These are phyloP conservation scores for Pelecanoides urinatrix DNA, from an alignment of 2,113 vertebrate species.

Conservation along the genomic window DNA sequence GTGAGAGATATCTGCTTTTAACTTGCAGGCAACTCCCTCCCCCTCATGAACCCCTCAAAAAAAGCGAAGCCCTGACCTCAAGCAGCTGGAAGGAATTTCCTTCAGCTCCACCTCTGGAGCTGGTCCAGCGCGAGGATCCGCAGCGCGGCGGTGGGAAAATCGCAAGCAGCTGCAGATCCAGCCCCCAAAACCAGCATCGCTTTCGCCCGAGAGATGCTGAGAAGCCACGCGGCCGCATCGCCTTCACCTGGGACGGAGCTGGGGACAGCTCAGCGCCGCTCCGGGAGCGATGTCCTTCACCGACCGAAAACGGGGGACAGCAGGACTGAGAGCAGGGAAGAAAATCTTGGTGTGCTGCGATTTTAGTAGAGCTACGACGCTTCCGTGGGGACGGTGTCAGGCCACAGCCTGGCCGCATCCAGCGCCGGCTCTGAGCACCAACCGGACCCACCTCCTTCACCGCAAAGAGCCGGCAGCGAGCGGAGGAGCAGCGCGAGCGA, in stretches of 20 bases:
- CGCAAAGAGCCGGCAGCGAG: neutral
- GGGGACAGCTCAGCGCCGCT: neutral
- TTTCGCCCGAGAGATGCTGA: rapidly evolving
- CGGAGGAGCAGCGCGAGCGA: neutral
- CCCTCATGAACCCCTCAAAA: neutral
- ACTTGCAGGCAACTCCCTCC: neutral
- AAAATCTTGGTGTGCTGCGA: neutral
- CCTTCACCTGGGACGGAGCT: neutral
- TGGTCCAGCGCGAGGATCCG: neutral
- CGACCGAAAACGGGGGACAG: neutral
- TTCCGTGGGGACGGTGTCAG: neutral
- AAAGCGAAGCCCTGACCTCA: neutral
- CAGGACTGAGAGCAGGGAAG: rapidly evolving
- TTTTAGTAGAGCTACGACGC: neutral
- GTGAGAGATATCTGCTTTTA: rapidly evolving
- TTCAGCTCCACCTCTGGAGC: slow-evolving; percentile 10
- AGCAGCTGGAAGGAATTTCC: slow-evolving; percentile 59
- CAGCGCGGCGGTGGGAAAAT: neutral
- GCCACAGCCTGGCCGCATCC: neutral
- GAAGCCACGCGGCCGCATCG: rapidly evolving
- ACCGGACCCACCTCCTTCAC: neutral
- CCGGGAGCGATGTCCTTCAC: neutral
- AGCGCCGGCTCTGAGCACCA: rapidly evolving
- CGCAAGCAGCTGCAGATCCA: neutral
- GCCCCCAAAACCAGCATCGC: rapidly evolving